Base-by-base conservation (phyloP, 2,113 vertebrate genomes). In the Hippocampus comes region DNA sequence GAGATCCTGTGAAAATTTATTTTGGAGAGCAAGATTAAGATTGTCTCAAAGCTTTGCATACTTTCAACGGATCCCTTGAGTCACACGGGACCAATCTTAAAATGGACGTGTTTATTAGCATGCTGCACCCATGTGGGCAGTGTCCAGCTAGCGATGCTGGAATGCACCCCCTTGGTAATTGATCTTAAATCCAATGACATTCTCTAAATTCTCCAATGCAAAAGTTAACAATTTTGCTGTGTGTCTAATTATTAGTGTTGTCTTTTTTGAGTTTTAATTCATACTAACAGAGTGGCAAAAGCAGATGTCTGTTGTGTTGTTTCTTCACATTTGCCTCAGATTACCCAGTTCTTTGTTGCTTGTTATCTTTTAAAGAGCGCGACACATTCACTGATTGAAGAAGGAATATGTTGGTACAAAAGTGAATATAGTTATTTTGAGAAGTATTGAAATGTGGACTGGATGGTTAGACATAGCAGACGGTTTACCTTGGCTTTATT, bases 61-160 rank as follows among this genome's bases (percentile, higher is more conserved):
- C 61, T 77, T 87, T 75, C 78, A 68, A 14, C 68, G 56, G 79
- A 72, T 82, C 72, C 43, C 25, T 42, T 11, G 57, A 69, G 43
- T 73, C 41, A 78, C 23, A 67, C 30, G 64, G 57, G 21, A 63
- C 51, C 42, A 65, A 49, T 85, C 77, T 80, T 78, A 82, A 88
- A 82, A 78, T 74, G 85, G 72, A 80, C 78, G 76, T 9, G 61
- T 79, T 84, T 80, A 88, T 82, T 84, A 64, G 77, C 60, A 23
- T 66, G 71, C 46, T 67, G 61, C 49, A 51, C 77, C 65, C 30
- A 59, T 48, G 76, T 73, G 69, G 66, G 70, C 15, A 49, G 14
- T 17, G 56, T 68, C 34, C 73, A 74, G 68, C 51, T 25, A 61
- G 65, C 12, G 11, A 75, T 46, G 73, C 49, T 20, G 43, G 67